Percentiles rank a stretch among this genome's conserved stretches.
phyloP scores from a whole-genome alignment of 2,797 vertebrate genomes.

The Chrysolophus pictus region DNA sequence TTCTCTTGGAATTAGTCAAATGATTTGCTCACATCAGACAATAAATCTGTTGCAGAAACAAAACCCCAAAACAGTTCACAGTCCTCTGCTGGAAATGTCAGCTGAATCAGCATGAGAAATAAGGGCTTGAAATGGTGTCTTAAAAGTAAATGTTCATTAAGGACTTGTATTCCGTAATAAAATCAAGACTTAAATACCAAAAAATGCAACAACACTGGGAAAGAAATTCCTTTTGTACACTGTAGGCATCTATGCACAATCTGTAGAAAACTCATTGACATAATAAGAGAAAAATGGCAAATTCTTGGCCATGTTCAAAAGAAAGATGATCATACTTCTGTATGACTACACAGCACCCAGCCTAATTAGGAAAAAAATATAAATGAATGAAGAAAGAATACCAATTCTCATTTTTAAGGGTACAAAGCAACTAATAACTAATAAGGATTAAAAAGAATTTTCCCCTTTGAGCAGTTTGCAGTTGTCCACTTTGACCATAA shows the following conservation, averaged over 20 bases:
- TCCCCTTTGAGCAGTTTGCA: neutral
- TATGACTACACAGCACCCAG: neutral
- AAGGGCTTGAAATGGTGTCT: neutral
- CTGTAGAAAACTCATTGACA: neutral
- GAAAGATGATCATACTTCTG: fast-evolving
- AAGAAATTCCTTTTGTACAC: neutral
- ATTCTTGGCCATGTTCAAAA: neutral
- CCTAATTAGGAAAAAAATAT: neutral
- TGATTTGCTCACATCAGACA: neutral
- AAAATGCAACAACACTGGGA: neutral
- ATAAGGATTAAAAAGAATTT: neutral
- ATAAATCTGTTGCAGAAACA: neutral
- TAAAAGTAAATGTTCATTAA: neutral
- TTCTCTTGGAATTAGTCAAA: neutral
- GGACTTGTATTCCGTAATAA: neutral
- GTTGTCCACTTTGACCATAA: neutral
- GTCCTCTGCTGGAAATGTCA: neutral
- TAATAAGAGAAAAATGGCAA: neutral
- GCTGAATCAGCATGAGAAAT: neutral
- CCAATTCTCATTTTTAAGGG: neutral
- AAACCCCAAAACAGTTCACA: neutral
- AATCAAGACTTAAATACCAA: neutral
- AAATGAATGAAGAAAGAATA: neutral
- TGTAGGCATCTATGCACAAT: neutral
- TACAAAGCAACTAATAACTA: neutral